Conservation (phyloP, 2,797 vertebrate species). For the Pampus argenteus region DNA sequence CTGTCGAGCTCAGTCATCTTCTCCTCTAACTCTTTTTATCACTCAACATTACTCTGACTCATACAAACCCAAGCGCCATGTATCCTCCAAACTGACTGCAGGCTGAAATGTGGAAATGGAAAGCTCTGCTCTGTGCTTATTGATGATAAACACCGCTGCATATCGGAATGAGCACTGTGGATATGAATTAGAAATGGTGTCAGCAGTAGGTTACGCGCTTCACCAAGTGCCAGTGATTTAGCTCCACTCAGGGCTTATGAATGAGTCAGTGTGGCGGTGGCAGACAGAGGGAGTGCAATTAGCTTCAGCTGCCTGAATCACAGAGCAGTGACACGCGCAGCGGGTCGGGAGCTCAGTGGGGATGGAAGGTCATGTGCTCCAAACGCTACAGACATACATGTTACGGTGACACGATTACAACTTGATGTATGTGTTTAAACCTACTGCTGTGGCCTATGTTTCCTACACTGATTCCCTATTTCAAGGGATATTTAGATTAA, state of each 20-base stretch:
- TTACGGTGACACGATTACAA: not conserved
- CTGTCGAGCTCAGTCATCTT: slow-evolving; percentile 38
- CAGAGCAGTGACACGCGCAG: slow-evolving; percentile 29
- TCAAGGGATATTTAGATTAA: not conserved
- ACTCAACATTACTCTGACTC: slow-evolving; percentile 57
- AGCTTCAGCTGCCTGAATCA: slow-evolving; percentile 34
- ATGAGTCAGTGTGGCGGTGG: slow-evolving; percentile 43
- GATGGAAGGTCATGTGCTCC: slow-evolving; percentile 5
- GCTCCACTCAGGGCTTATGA: slow-evolving; percentile 29
- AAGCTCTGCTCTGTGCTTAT: slow-evolving; percentile 46
- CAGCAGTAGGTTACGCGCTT: slow-evolving; percentile 48
- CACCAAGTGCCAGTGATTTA: slow-evolving; percentile 61
- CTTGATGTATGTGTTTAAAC: not conserved
- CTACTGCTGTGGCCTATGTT: not conserved
- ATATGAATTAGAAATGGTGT: slow-evolving; percentile 63
- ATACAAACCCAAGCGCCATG: slow-evolving; percentile 29
- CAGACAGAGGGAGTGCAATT: slow-evolving; percentile 10
- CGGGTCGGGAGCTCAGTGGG: slow-evolving; percentile 15
- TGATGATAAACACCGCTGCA: slow-evolving; percentile 59
- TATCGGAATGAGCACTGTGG: slow-evolving; percentile 41
- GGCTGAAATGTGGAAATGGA: slow-evolving; percentile 56
- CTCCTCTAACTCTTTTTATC: slow-evolving; percentile 47
- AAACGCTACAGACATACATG: not conserved
- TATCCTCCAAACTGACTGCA: slow-evolving; percentile 39
- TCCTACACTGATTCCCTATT: not conserved